These are phyloP conservation scores for Pristionchus exspectatus DNA, from an alignment of 2,888 invertebrate species.

Conservation along the genomic window DNA sequence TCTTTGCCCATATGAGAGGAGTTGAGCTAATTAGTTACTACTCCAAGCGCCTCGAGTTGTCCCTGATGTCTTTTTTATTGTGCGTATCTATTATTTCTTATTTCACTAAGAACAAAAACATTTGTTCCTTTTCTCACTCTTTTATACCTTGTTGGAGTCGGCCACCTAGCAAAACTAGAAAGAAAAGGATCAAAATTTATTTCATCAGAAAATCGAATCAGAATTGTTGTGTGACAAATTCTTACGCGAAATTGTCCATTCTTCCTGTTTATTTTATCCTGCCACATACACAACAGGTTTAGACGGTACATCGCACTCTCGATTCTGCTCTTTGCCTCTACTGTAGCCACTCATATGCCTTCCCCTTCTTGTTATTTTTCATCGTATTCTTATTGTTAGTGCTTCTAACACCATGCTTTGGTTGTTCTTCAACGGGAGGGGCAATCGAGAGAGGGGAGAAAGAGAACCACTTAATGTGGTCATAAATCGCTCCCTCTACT, in stretches of 20 bases:
- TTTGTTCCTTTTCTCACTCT: too few species aligned
- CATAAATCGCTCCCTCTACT: not conserved
- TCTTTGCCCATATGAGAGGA: not conserved
- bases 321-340: not conserved
- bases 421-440: conserved; percentile 1
- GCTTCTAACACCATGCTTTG: not conserved
- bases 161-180: too few species aligned
- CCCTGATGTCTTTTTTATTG: not conserved
- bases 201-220: too few species aligned
- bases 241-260: not conserved
- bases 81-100: too few species aligned
- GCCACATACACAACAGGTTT: not conserved
- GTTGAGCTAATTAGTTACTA: not conserved
- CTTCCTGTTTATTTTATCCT: too few species aligned
- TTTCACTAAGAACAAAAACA: too few species aligned
- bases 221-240: not conserved
- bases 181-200: too few species aligned
- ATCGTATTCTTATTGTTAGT: not conserved
- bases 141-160: too few species aligned
- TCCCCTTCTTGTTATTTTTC: not conserved
- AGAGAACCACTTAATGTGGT: conserved; percentile 41
- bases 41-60: not conserved
- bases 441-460: not conserved
- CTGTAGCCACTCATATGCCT: not conserved
- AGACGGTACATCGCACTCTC: not conserved